These are phyloP conservation scores for Rhynchophorus ferrugineus DNA, from an alignment of 1,140 invertebrate genomes.

Conservation along the genomic window DNA sequence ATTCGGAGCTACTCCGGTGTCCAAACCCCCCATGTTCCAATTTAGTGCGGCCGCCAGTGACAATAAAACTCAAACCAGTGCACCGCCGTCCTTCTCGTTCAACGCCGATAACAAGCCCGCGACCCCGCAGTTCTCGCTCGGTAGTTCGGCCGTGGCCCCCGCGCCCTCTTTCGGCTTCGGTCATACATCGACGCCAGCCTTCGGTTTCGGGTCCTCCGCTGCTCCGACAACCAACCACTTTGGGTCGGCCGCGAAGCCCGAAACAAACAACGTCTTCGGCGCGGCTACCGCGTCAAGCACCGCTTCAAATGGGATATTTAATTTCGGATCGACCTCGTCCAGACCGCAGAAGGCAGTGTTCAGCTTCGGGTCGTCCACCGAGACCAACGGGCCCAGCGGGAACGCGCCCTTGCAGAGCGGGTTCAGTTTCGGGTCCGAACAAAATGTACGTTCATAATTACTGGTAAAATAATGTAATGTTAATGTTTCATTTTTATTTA, in stretches of 20 bases:
- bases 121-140: background rate
- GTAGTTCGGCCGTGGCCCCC: background rate
- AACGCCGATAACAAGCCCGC: background rate
- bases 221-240: background rate
- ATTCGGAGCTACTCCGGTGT: background rate
- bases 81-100: background rate
- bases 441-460: conserved; percentile 26
- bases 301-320: conserved; percentile 26
- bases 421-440: conserved; percentile 29
- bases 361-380: conserved; percentile 29
- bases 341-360: conserved; percentile 29
- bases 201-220: background rate
- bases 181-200: background rate
- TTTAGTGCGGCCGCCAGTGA: background rate
- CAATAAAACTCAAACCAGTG: background rate
- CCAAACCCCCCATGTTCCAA: background rate
- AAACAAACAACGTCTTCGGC: conserved; percentile 1
- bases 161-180: background rate
- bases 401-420: conserved; percentile 6
- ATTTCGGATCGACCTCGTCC: conserved; percentile 29
- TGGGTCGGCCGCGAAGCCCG: background rate
- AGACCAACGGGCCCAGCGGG: conserved; percentile 4
- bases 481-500: background rate
- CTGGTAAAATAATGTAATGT: background rate
- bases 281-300: conserved; percentile 6